These are phyloP conservation scores for Frankliniella fusca DNA, from an alignment of 2,888 invertebrate species.

Conservation along the genomic window DNA sequence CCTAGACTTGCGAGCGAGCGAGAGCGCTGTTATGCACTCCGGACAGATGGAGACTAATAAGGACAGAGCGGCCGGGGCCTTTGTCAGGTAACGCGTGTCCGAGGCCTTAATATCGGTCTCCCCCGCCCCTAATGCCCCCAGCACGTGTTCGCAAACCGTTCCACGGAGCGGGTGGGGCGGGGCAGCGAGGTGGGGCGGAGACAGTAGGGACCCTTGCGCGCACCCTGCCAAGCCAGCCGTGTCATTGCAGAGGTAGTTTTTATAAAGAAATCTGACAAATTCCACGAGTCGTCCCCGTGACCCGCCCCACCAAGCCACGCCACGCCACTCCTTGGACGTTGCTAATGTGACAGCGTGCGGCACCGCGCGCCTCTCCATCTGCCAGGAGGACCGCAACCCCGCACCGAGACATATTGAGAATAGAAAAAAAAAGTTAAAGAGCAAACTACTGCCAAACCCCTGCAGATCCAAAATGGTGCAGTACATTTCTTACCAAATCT, in stretches of 20 bases:
- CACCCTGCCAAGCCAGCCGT: background rate
- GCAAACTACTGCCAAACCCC: no score
- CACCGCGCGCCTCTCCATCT: no score
- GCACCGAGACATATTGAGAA: no score
- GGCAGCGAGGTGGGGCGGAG: background rate
- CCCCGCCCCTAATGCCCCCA: background rate
- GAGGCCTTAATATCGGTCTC: constrained; percentile 19
- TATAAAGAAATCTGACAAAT: constrained; percentile 5
- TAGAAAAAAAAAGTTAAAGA: no score
- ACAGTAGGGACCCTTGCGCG: no score
- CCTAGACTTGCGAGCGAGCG: background rate
- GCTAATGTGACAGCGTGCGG: background rate
- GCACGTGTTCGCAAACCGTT: background rate
- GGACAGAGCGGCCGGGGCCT: background rate
- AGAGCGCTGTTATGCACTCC: background rate
- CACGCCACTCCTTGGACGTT: background rate
- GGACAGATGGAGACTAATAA: constrained; percentile 2
- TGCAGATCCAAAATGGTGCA: no score
- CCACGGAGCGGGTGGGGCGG: background rate
- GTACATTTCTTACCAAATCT: no score
- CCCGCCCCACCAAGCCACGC: background rate
- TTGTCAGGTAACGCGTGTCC: constrained; percentile 25
- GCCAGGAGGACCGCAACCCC: no score
- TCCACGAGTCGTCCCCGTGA: background rate
- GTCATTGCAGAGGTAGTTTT: background rate